Percentiles rank a stretch among this genome's conserved stretches.
phyloP scores from a whole-genome alignment of 2,113 vertebrate species.

The Tichodroma muraria region DNA sequence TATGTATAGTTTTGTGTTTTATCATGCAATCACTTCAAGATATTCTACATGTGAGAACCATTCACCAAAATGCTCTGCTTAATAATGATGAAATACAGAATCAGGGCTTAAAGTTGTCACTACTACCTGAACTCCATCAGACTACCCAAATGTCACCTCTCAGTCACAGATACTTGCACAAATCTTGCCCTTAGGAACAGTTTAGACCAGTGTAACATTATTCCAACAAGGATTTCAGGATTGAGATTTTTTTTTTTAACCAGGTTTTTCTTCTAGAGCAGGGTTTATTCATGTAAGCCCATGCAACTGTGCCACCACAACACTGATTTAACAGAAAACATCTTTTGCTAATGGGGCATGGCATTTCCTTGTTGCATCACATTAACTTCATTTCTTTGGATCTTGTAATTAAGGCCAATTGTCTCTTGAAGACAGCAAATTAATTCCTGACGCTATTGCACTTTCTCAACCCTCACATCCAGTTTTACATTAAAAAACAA shows the following conservation, averaged over 20 bases:
- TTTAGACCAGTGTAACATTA: not conserved
- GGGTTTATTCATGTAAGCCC: not conserved
- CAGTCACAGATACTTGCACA: not conserved
- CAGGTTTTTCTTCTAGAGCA: not conserved
- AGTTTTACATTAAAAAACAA: not conserved
- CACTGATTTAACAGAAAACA: conserved; percentile 32
- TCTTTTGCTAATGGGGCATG: conserved; percentile 1
- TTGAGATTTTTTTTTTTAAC: not conserved
- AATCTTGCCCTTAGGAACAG: not conserved
- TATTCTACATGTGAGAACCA: not conserved
- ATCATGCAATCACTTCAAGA: not conserved
- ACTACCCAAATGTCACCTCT: not conserved
- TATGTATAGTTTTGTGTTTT: not conserved
- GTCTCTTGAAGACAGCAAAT: conserved; percentile 23
- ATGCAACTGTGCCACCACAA: not conserved
- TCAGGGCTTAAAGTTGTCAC: not conserved
- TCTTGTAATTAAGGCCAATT: conserved; percentile 41
- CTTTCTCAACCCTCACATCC: not conserved
- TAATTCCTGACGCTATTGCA: not conserved
- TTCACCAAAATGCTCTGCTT: not conserved
- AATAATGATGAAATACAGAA: not conserved
- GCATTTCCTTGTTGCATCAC: conserved; percentile 38
- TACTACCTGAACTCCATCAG: not conserved
- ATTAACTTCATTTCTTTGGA: not conserved
- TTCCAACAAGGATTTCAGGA: not conserved